Base-by-base conservation (phyloP, 2,113 vertebrate genomes). In the Oncorhynchus clarkii region DNA sequence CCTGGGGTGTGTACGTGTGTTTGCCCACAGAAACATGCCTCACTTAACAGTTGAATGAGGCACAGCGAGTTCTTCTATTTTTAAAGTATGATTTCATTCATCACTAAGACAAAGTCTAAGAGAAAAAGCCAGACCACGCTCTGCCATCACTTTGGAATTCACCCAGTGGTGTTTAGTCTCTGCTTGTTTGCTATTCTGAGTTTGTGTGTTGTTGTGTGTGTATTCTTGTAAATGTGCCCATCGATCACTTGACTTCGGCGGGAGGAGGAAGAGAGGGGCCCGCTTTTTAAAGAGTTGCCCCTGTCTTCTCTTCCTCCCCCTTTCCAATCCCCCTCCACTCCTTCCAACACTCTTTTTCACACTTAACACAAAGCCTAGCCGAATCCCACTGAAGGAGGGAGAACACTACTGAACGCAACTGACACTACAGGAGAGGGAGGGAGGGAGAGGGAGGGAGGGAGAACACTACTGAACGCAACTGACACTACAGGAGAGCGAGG, bases 141-240 rank as follows among this genome's bases (percentile, higher is more conserved):
- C 20, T 11, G 31, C 31, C 67, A 34, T 20, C 27, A 67, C 31
- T 34, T 34, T 9, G 31, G 67, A 68, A 68, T 12, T 11, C 34
- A 31, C 13, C 16, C 49, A 9, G 70, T 18, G 24, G 59, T 62
- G 16, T 54, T 54, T 18, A 60, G 12, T 72, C 26, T 59, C 11
- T 45, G 39, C 39, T 45, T 11, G 31, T 34, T 68, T 34, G 16
- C 29, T 68, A 34, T 68, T 29, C 14, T 67, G 22, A 66, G 66
- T 18, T 29, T 34, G 29, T 5, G 13, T 18, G 27, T 20, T 39
- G 66, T 8, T 31, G 31, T 39, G 39, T 45, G 39, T 45, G 39
- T 45, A 45, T 45, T 45, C 39, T 45, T 45, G 9, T 45, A 45
- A 86, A 88, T 89, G 84, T 91, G 69, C 77, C 79, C 29, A 74